phyloP scores from a whole-genome alignment of 2,888 invertebrate genomes.

The Smittia sp. region DNA sequence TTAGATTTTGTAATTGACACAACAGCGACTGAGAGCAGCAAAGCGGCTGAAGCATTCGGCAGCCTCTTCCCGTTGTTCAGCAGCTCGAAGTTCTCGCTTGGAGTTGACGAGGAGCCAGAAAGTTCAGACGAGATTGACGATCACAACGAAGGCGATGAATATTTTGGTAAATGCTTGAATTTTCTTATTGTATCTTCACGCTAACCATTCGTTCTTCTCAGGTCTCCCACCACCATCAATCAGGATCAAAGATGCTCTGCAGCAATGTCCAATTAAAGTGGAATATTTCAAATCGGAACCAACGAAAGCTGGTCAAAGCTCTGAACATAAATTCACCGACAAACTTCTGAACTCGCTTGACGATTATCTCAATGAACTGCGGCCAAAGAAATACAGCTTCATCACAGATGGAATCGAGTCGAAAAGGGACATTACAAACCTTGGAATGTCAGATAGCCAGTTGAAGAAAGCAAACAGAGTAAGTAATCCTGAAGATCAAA shows the following conservation, averaged over 20 bases:
- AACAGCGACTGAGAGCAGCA: background rate
- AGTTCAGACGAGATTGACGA: background rate
- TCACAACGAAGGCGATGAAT: background rate
- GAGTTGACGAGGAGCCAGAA: background rate
- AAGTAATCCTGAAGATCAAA: no score
- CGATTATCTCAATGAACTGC: background rate
- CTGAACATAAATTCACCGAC: background rate
- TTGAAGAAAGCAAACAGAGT: constrained; percentile 46
- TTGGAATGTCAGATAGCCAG: constrained; percentile 18
- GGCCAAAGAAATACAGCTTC: background rate
- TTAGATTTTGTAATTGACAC: constrained; percentile 2
- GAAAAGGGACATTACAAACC: constrained; percentile 1
- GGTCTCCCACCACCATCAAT: constrained; percentile 45
- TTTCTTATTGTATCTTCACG: no score
- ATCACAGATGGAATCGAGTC: constrained; percentile 37
- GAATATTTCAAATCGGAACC: background rate
- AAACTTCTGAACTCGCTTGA: background rate
- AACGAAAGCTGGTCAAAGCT: background rate
- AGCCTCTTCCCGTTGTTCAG: background rate
- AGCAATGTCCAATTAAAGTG: constrained; percentile 37
- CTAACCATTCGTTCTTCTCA: constrained; percentile 42
- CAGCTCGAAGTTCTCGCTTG: background rate
- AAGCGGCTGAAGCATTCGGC: background rate
- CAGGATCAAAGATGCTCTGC: constrained; percentile 46
- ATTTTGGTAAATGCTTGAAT: constrained; percentile 43